A percentile compares a stretch with the other conserved stretches of the same genome.
Conservation (phyloP, 2,888 invertebrate genomes). For the Hirtodrosophila duncani region DNA sequence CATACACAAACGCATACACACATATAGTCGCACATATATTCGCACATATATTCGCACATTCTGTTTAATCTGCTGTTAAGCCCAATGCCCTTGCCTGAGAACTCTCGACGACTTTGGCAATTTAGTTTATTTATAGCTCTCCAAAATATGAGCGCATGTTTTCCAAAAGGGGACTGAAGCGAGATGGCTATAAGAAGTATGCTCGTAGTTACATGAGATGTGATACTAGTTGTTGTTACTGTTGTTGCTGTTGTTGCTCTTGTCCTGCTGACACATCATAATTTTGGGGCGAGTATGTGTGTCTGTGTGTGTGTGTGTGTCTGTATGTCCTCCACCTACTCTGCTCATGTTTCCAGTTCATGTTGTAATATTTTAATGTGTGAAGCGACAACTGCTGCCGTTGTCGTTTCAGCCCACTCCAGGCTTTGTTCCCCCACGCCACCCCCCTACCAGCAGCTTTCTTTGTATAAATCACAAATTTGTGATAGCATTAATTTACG, state of each 20-base stretch:
- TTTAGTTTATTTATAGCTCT: constrained; percentile 65
- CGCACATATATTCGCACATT: constrained; percentile 25
- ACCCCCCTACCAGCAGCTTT: not conserved
- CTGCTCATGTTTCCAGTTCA: constrained; percentile 66
- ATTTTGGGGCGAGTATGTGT: constrained; percentile 29
- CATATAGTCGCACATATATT: constrained; percentile 25
- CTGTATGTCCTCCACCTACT: constrained; percentile 12
- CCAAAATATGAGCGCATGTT: constrained; percentile 60
- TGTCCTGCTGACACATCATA: constrained; percentile 62
- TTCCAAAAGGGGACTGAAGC: constrained; percentile 9
- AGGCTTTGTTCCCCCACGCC: not conserved
- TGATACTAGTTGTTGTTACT: constrained; percentile 13
- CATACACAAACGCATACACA: constrained; percentile 25
- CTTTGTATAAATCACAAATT: constrained; percentile 53
- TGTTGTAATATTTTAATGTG: constrained; percentile 71
- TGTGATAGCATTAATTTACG: constrained; percentile 56
- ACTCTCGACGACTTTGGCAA: constrained; percentile 54
- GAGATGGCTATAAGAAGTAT: constrained; percentile 19
- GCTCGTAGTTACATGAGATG: constrained; percentile 28
- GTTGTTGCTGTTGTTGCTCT: constrained; percentile 3
- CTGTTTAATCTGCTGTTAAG: constrained; percentile 66
- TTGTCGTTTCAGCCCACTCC: constrained; percentile 47
- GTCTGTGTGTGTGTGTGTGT: constrained; percentile 14
- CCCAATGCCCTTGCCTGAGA: constrained; percentile 31
- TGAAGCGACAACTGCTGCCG: constrained; percentile 69